Percentiles rank a stretch among this genome's conserved stretches.
phyloP scores from a whole-genome alignment of 2,113 vertebrate species.

The Rana temporaria region DNA sequence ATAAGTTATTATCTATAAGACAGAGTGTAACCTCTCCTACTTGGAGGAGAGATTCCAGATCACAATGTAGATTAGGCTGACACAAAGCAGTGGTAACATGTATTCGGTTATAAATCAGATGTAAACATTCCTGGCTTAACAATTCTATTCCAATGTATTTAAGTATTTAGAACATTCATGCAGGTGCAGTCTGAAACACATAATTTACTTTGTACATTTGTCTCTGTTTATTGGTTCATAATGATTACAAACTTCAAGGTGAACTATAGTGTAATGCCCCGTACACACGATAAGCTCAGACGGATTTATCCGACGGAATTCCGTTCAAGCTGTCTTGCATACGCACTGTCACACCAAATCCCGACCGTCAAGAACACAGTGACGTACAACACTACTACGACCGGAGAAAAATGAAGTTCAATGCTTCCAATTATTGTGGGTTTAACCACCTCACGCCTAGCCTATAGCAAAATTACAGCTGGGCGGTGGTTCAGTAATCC shows the following conservation, averaged over 20 bases:
- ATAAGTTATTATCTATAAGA: background rate
- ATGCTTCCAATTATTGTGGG: too few relatives aligned
- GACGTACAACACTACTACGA: too few relatives aligned
- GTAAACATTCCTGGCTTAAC: background rate
- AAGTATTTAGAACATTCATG: background rate
- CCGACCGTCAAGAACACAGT: too few relatives aligned
- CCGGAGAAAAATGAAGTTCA: too few relatives aligned
- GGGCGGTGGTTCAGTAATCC: too few relatives aligned
- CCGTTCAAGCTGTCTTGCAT: too few relatives aligned
- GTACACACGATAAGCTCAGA: too few relatives aligned
- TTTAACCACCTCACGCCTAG: too few relatives aligned
- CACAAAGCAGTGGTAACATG: slow-evolving; percentile 15
- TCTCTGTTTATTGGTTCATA: background rate
- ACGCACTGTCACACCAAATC: too few relatives aligned
- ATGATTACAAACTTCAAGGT: background rate
- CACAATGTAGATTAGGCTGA: background rate
- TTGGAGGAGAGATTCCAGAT: background rate
- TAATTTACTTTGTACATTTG: background rate
- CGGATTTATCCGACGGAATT: too few relatives aligned
- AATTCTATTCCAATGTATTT: background rate
- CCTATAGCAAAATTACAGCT: too few relatives aligned
- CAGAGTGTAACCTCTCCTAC: background rate
- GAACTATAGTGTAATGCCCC: too few relatives aligned
- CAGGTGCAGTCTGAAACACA: background rate
- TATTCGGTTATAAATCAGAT: slow-evolving; percentile 15